Evolutionary conservation across 2,797 vertebrate species (phyloP).

Genomic region (Chelon auratus): DNA sequence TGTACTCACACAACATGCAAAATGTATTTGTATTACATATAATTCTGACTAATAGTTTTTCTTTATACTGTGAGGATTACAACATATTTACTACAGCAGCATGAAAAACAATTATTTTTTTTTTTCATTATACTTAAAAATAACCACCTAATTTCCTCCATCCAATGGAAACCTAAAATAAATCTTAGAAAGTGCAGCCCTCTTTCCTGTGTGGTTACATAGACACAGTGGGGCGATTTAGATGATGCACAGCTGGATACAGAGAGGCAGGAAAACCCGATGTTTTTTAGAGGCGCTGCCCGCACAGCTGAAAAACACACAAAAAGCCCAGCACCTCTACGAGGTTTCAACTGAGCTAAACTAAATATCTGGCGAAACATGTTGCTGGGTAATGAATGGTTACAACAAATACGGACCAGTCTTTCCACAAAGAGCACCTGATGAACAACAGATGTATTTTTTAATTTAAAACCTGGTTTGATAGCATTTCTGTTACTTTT

Average conservation of each 20-base stretch:
- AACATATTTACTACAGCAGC: slow-evolving; percentile 16
- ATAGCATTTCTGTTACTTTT: neutral
- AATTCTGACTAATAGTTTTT: neutral
- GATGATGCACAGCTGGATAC: slow-evolving; percentile 39
- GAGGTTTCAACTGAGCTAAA: slow-evolving; percentile 30
- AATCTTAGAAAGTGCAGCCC: slow-evolving; percentile 23
- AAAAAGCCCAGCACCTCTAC: slow-evolving; percentile 8
- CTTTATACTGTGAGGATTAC: neutral
- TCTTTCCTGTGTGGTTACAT: slow-evolving; percentile 42
- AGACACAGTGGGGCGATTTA: slow-evolving; percentile 38
- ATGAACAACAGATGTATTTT: slow-evolving; percentile 26
- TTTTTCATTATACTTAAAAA: slow-evolving; percentile 49
- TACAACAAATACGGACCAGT: slow-evolving; percentile 13
- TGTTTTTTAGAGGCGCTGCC: slow-evolving; percentile 30
- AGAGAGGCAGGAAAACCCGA: slow-evolving; percentile 37
- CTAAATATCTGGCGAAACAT: slow-evolving; percentile 51
- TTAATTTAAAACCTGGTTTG: slow-evolving; percentile 3
- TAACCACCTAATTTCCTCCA: slow-evolving; percentile 29
- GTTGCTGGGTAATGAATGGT: slow-evolving; percentile 30
- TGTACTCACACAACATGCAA: slow-evolving; percentile 62
- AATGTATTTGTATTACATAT: neutral
- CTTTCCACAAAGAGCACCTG: slow-evolving; percentile 9
- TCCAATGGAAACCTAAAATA: slow-evolving; percentile 62
- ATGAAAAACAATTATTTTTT: slow-evolving; percentile 14
- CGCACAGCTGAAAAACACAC: slow-evolving; percentile 24